Conservation (phyloP, 2,888 invertebrate genomes). For the Camptogramma bilineatum region DNA sequence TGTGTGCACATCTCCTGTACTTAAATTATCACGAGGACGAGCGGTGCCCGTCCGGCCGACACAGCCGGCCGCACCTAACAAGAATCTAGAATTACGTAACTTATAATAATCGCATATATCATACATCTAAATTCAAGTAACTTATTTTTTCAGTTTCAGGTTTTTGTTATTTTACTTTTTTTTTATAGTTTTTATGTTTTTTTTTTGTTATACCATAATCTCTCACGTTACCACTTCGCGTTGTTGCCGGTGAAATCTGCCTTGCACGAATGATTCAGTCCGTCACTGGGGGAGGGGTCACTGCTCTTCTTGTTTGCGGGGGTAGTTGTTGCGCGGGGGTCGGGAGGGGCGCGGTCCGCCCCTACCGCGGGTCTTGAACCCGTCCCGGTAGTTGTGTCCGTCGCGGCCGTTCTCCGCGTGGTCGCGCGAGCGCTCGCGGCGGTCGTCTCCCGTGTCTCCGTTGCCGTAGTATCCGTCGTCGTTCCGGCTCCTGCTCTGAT, state of each 20-base stretch:
- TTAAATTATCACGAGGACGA: slow-evolving; percentile 73
- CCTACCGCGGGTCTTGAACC: slow-evolving; percentile 84
- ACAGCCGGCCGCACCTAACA: slow-evolving; percentile 68
- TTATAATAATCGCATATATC: slow-evolving; percentile 84
- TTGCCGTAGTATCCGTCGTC: slow-evolving; percentile 74
- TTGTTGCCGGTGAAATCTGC: slow-evolving; percentile 90
- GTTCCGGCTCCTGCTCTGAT: slow-evolving; percentile 62
- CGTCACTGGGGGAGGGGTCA: slow-evolving; percentile 57
- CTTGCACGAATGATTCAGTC: slow-evolving; percentile 87
- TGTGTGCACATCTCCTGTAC: slow-evolving; percentile 76
- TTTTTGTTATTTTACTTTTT: slow-evolving; percentile 85
- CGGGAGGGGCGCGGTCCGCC: slow-evolving; percentile 70
- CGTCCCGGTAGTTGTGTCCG: slow-evolving; percentile 81
- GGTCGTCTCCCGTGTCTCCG: slow-evolving; percentile 72
- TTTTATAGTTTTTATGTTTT: slow-evolving; percentile 74
- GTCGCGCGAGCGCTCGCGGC: slow-evolving; percentile 70
- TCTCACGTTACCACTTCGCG: slow-evolving; percentile 83
- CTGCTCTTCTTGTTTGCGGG: slow-evolving; percentile 68
- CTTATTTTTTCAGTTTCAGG: slow-evolving; percentile 84
- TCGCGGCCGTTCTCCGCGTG: slow-evolving; percentile 81
- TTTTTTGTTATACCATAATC: slow-evolving; percentile 81
- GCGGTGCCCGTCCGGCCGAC: slow-evolving; percentile 48
- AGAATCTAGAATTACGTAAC: slow-evolving; percentile 83
- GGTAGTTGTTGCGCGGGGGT: slow-evolving; percentile 62
- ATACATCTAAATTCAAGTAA: slow-evolving; percentile 84